Conservation (phyloP, 2,113 vertebrate species). For the Rattus rattus region DNA sequence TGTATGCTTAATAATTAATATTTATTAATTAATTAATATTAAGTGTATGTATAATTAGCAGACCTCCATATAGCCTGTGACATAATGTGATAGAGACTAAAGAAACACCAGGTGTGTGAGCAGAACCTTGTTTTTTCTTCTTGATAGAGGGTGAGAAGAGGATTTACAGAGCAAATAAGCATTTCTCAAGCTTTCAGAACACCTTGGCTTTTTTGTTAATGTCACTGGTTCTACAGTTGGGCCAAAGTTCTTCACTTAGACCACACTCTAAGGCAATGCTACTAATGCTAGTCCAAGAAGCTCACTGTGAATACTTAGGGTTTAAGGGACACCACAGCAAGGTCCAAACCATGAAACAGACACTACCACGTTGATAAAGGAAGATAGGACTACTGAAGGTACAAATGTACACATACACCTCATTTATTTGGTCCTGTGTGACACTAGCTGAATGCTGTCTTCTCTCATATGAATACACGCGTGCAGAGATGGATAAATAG, state of each 20-base stretch:
- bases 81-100: neutral
- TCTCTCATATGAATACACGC: neutral
- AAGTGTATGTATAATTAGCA: neutral
- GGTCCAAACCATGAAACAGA: neutral
- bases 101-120: neutral
- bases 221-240: neutral
- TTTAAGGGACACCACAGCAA: neutral
- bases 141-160: neutral
- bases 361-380: neutral
- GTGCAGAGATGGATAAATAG: neutral
- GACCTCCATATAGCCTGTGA: neutral
- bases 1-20: neutral
- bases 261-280: neutral
- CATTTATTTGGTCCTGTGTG: neutral
- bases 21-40: no score
- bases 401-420: neutral
- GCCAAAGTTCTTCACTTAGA: neutral
- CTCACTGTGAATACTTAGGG: neutral
- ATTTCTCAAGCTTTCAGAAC: neutral
- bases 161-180: neutral
- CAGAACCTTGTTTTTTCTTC: neutral
- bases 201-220: neutral
- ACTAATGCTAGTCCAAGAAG: neutral
- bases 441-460: neutral
- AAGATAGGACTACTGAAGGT: neutral